Conservation (phyloP, 2,888 invertebrate genomes). For the Agriotes lineatus region DNA sequence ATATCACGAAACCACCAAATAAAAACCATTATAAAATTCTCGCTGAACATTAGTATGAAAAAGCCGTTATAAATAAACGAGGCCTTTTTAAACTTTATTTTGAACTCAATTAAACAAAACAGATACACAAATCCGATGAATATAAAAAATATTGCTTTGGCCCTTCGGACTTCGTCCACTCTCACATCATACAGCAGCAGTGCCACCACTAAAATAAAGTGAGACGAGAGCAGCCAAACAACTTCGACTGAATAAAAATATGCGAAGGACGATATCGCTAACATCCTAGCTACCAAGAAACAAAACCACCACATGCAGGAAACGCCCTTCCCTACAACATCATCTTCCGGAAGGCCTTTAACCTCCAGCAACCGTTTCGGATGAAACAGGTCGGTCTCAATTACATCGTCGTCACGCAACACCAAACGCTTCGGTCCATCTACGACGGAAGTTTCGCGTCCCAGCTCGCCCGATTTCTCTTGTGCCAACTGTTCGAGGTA, state of each 20-base stretch:
- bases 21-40: conserved; percentile 78
- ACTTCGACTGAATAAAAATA: conserved; percentile 75
- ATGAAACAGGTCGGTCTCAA: conserved; percentile 54
- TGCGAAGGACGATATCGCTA: conserved; percentile 78
- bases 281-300: conserved; percentile 78
- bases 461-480: conserved; percentile 17
- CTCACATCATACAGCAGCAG: conserved; percentile 76
- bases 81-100: conserved; percentile 80
- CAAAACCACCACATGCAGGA: conserved; percentile 84
- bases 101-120: conserved; percentile 83
- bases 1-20: conserved; percentile 74
- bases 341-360: conserved; percentile 81
- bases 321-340: conserved; percentile 76
- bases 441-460: conserved; percentile 52
- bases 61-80: conserved; percentile 78
- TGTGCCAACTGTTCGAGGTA: conserved; percentile 12
- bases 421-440: conserved; percentile 49
- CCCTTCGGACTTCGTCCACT: conserved; percentile 64
- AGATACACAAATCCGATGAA: conserved; percentile 81
- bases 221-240: conserved; percentile 71
- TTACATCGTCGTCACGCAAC: conserved; percentile 40
- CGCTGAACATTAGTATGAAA: conserved; percentile 74
- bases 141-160: conserved; percentile 71
- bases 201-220: conserved; percentile 76
- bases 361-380: conserved; percentile 63